phyloP scores from a whole-genome alignment of 1,140 invertebrate species.

The Ceratina japonica region DNA sequence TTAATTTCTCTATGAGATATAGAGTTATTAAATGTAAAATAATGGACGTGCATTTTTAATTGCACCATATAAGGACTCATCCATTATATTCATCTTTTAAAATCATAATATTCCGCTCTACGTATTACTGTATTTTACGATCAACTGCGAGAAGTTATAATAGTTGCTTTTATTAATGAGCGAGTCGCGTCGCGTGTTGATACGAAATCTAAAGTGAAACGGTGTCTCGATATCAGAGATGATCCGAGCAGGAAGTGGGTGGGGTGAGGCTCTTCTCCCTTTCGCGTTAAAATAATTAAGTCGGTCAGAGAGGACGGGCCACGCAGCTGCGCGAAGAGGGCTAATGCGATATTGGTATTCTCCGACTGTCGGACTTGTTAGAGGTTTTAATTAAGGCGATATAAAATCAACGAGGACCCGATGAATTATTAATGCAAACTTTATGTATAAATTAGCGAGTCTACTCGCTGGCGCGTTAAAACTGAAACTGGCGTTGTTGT shows the following conservation, averaged over 20 bases:
- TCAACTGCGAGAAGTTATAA: background rate
- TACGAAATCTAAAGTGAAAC: conserved; percentile 3
- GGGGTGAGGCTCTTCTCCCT: background rate
- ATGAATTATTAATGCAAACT: conserved; percentile 79
- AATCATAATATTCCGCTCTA: background rate
- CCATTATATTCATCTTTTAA: no score
- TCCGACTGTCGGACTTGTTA: conserved; percentile 77
- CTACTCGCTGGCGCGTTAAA: conserved; percentile 69
- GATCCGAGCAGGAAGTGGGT: conserved; percentile 10
- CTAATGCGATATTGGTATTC: conserved; percentile 74
- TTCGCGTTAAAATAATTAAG: conserved; percentile 63
- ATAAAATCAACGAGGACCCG: conserved; percentile 75
- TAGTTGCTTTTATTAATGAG: background rate
- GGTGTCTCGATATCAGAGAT: conserved; percentile 35
- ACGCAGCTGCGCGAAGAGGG: conserved; percentile 49
- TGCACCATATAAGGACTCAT: no score
- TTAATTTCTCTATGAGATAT: no score
- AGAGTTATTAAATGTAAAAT: no score
- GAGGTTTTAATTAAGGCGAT: conserved; percentile 79
- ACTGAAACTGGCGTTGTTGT: conserved; percentile 74
- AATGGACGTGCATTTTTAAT: no score
- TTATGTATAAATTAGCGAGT: conserved; percentile 78
- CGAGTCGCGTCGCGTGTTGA: background rate
- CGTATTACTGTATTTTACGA: background rate
- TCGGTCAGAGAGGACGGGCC: conserved; percentile 41